A percentile compares a stretch with the other conserved stretches of the same genome.
Evolutionary conservation across 2,888 invertebrate species (phyloP).

Genomic region (Orgyia antiqua): DNA sequence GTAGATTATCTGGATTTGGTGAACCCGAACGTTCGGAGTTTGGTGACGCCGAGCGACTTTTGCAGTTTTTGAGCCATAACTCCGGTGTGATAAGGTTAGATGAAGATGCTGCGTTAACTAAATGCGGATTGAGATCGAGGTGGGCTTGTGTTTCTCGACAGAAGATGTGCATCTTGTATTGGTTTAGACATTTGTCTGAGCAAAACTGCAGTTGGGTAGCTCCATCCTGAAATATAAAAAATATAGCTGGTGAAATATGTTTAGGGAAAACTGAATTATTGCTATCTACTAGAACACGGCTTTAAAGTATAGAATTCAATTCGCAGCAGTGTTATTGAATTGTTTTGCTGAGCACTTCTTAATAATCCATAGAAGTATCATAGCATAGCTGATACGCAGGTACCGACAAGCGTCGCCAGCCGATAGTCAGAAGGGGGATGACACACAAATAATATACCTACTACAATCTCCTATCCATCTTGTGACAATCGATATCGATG

Average conservation of each 20-base stretch:
- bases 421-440: too few species aligned
- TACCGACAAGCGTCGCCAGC: too few species aligned
- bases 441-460: too few species aligned
- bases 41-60: constrained; percentile 80
- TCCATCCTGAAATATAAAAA: constrained; percentile 82
- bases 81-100: constrained; percentile 91
- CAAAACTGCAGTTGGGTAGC: constrained; percentile 94
- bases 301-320: too few species aligned
- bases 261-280: too few species aligned
- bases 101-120: constrained; percentile 71
- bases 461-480: too few species aligned
- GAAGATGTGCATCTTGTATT: constrained; percentile 98
- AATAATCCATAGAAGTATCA: too few species aligned
- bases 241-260: neutral
- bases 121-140: constrained; percentile 89
- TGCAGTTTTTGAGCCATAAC: constrained; percentile 91
- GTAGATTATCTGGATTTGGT: constrained; percentile 60
- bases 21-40: constrained; percentile 75
- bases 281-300: too few species aligned
- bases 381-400: too few species aligned
- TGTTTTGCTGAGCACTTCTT: too few species aligned
- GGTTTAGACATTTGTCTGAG: constrained; percentile 95
- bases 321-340: too few species aligned
- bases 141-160: constrained; percentile 96
- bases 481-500: too few species aligned